These are phyloP conservation scores for Chionoecetes opilio DNA, from an alignment of 1,140 invertebrate species.

Conservation along the genomic window DNA sequence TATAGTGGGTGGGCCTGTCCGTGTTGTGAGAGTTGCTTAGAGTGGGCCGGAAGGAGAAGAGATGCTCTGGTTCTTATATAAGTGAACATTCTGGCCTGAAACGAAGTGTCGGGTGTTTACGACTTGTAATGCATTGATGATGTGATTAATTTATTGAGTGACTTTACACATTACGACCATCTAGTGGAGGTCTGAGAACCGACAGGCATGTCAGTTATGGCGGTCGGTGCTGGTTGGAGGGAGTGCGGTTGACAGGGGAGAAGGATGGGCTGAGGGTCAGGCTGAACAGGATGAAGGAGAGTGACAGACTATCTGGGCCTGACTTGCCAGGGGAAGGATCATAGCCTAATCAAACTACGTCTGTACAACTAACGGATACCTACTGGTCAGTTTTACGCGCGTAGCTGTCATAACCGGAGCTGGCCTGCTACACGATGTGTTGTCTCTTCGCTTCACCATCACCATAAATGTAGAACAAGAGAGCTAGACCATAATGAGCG, in stretches of 20 bases:
- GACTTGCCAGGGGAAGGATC: conserved; percentile 57
- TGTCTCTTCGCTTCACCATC: conserved; percentile 66
- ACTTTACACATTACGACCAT: conserved; percentile 68
- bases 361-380: conserved; percentile 55
- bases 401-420: conserved; percentile 60
- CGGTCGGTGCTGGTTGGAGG: conserved; percentile 71
- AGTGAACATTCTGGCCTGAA: conserved; percentile 76
- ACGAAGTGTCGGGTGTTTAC: conserved; percentile 48
- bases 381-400: conserved; percentile 65
- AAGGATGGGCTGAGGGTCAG: conserved; percentile 71
- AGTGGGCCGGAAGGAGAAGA: conserved; percentile 51
- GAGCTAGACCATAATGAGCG: conserved; percentile 77
- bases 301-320: too few relatives aligned
- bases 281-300: conserved; percentile 68
- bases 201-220: conserved; percentile 60
- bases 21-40: too few relatives aligned
- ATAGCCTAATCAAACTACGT: background rate
- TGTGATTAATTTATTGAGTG: background rate
- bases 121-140: background rate
- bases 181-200: conserved; percentile 68
- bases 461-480: conserved; percentile 74
- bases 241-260: conserved; percentile 68
- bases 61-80: conserved; percentile 71
- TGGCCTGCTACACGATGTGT: conserved; percentile 21
- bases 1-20: too few relatives aligned